Percentiles rank a stretch among this genome's conserved stretches.
phyloP scores from a whole-genome alignment of 92 coral and sea anemone genomes.

The Galaxea fascicularis region DNA sequence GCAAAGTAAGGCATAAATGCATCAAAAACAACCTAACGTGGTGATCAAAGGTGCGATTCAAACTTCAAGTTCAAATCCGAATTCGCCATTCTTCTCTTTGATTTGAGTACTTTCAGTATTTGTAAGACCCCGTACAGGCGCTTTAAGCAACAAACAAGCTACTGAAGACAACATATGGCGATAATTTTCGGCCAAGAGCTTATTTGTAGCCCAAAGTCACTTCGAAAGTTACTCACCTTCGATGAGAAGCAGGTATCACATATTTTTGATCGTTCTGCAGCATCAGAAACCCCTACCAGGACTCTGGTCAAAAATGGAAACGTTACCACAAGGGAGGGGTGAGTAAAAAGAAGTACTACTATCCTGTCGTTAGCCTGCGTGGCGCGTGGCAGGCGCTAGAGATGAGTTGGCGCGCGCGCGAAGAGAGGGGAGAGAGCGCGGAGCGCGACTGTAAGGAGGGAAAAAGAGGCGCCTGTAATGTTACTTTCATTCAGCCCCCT shows the following conservation, averaged over 20 bases:
- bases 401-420: too few relatives aligned
- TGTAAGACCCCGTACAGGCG: background rate
- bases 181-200: background rate
- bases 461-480: too few relatives aligned
- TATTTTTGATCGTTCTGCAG: background rate
- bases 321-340: constrained; percentile 15
- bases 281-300: background rate
- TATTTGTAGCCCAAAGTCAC: background rate
- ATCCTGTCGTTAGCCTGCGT: too few relatives aligned
- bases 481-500: too few relatives aligned
- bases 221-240: constrained; percentile 18
- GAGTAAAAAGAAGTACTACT: background rate
- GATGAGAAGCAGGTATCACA: constrained; percentile 14
- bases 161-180: background rate
- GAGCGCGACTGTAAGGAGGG: too few relatives aligned
- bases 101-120: background rate
- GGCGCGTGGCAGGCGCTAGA: too few relatives aligned
- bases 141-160: background rate
- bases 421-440: too few relatives aligned
- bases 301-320: background rate
- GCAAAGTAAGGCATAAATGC: background rate
- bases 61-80: too few relatives aligned
- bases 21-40: background rate
- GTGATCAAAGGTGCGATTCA: too few relatives aligned
- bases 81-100: background rate